Evolutionary conservation across 2,113 vertebrate species (phyloP).

Genomic region (Litocranius walleri): DNA sequence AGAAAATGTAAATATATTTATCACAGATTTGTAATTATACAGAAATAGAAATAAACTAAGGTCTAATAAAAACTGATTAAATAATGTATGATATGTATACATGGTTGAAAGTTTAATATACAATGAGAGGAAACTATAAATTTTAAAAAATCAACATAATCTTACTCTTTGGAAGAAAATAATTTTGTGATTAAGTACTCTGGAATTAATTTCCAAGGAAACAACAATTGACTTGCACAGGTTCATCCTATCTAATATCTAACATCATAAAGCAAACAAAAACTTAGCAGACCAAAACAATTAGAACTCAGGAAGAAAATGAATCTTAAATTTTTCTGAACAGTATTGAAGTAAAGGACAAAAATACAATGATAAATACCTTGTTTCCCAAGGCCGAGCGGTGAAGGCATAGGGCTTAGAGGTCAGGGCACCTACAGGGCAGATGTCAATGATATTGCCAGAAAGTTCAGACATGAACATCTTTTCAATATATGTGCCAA

Average conservation of each 20-base stretch:
- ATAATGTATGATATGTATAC: background rate
- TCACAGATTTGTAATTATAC: background rate
- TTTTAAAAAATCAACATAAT: background rate
- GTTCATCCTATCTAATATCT: background rate
- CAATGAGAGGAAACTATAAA: background rate
- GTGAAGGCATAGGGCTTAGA: conserved; percentile 99
- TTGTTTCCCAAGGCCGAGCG: conserved; percentile 96
- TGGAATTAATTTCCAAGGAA: conserved; percentile 33
- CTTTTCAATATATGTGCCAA: conserved; percentile 97
- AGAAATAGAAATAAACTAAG: background rate
- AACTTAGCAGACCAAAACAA: background rate
- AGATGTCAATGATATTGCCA: conserved; percentile 96
- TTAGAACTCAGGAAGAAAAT: conserved; percentile 11
- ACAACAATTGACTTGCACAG: background rate
- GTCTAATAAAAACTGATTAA: background rate
- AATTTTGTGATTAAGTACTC: background rate
- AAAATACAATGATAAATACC: conserved; percentile 78
- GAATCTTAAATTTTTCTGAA: background rate
- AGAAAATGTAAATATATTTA: background rate
- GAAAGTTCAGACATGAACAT: conserved; percentile 99
- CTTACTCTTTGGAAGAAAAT: background rate
- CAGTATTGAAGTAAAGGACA: background rate
- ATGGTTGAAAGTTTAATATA: background rate
- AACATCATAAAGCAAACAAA: conserved; percentile 9
- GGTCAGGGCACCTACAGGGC: conserved; percentile 96